Percentiles rank a stretch among this genome's conserved stretches.
phyloP scores from a whole-genome alignment of 2,113 vertebrate species.

The Litocranius walleri region DNA sequence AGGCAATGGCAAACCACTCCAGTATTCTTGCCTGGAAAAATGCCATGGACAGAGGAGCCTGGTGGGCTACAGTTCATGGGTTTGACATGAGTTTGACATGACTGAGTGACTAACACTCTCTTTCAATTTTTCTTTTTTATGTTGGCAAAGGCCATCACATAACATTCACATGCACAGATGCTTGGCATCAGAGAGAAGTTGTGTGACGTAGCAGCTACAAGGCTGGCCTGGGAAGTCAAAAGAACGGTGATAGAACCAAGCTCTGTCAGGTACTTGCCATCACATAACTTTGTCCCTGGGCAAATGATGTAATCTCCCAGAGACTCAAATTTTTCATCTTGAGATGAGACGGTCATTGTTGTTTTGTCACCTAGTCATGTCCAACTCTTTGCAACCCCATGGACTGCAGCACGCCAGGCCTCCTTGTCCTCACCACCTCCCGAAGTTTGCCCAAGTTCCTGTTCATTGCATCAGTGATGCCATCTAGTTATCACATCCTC shows the following conservation, averaged over 20 bases:
- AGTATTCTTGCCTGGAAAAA: neutral
- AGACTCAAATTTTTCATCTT: neutral
- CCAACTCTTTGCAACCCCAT: neutral
- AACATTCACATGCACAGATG: neutral
- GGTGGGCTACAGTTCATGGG: neutral
- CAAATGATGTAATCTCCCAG: neutral
- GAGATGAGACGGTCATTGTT: neutral
- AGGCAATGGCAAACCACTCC: neutral
- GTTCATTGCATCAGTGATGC: neutral
- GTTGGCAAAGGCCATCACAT: neutral
- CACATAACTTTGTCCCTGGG: neutral
- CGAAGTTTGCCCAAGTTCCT: neutral
- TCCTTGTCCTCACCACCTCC: neutral
- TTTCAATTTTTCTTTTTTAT: neutral
- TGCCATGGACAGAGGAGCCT: neutral
- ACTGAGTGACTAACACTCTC: neutral
- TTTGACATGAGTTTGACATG: neutral
- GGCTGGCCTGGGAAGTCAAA: neutral
- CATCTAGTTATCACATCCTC: neutral
- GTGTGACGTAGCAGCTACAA: rapidly evolving
- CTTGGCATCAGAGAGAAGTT: neutral
- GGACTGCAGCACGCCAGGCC: neutral
- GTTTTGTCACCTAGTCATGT: neutral
- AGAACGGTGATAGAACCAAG: neutral
- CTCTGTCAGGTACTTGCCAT: neutral